Conservation (phyloP, 2,888 invertebrate genomes). For the Yponomeuta malinellus region DNA sequence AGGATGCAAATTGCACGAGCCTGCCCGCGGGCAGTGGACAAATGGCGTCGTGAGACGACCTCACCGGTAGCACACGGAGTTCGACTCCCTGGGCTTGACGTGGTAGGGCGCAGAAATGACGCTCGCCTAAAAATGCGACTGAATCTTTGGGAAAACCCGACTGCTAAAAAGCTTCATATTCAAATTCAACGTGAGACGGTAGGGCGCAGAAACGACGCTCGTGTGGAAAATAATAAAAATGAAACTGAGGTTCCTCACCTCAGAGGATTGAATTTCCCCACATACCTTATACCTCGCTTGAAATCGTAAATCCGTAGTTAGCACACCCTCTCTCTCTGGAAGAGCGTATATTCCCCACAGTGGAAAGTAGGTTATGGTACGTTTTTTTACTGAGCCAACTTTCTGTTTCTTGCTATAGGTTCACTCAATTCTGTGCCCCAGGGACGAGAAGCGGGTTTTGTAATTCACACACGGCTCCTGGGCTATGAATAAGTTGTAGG, state of each 20-base stretch:
- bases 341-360: too few relatives aligned
- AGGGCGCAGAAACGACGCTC: too few relatives aligned
- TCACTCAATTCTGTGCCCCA: not conserved
- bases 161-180: too few relatives aligned
- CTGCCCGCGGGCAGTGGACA: constrained; percentile 57
- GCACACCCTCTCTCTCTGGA: too few relatives aligned
- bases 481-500: not conserved
- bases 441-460: not conserved
- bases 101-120: not conserved
- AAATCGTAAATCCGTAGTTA: too few relatives aligned
- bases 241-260: too few relatives aligned
- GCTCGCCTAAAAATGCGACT: not conserved
- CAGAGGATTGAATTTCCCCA: too few relatives aligned
- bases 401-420: not conserved
- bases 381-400: not conserved
- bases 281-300: too few relatives aligned
- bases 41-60: constrained; percentile 67
- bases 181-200: too few relatives aligned
- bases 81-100: not conserved
- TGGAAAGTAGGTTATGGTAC: not conserved
- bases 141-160: too few relatives aligned
- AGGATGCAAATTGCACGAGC: constrained; percentile 63
- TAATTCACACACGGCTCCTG: constrained; percentile 2
- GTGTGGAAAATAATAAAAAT: too few relatives aligned
- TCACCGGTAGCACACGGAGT: constrained; percentile 66